Evolutionary conservation across 1,140 invertebrate species (phyloP), one percentile per base, ranked within the genome.

Genomic region (Aphaenogaster ashmeadi): DNA sequence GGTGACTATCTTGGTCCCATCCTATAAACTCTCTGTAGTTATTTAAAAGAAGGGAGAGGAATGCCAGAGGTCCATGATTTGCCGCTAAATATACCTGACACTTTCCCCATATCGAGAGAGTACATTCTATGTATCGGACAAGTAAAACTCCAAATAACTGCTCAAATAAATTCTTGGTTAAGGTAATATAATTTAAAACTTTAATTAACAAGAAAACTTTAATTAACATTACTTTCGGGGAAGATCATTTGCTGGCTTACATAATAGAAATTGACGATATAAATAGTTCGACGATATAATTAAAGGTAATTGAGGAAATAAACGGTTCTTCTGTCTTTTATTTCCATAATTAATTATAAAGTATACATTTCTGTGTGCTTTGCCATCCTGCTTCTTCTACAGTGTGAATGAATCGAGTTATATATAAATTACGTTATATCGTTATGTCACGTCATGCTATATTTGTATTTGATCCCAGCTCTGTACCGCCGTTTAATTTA

Each of bases 1-100:
- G 21, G 52, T 13, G 38, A 81, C 64, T 71, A 81, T 81, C 36
- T 71, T 81, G 50, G 21, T 58, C 9, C 21, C 15, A 44, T 13
- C 36, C 36, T 81, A 71, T 56, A 58, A 71, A 71, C 50, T 67
- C 36, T 66, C 18, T 79, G 21, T 69, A 54, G 47, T 52, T 81
- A 69, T 54, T 69, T 69, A 69, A 81, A 66, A 71, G 21, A 81
- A 71, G 66, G 66, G 66, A 44, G 79, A 81, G 50, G 64, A 81
- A 81, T 71, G 64, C 78, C 78, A 80, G 62, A 67, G 78, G 64
- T 69, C 62, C 64, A 54, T 41, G 78, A 81, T 81, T 81, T 81
- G 11, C 7, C 67, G 47, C 50, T 81, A 81, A 81, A 81, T 69
- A 81, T 69, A 81, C 21, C 36, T 41, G 50, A 71, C 38, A 56